A percentile compares a stretch with the other conserved stretches of the same genome.
phyloP scores from a whole-genome alignment of 2,113 vertebrate species.

The Motacilla alba region DNA sequence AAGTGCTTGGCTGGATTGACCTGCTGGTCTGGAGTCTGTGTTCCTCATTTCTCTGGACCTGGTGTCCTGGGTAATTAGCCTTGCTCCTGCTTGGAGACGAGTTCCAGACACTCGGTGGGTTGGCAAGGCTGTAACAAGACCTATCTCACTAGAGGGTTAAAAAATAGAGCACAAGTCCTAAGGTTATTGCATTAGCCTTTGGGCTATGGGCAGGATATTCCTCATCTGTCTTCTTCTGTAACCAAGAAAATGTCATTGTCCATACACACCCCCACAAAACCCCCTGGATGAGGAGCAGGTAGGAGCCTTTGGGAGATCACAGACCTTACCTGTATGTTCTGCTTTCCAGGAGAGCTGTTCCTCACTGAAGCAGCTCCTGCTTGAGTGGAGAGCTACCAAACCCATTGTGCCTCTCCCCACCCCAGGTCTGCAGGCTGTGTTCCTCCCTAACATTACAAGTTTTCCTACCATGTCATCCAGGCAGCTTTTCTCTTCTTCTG shows the following conservation, averaged over 20 bases:
- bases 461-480: not conserved
- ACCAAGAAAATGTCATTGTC: not conserved
- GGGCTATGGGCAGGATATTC: not conserved
- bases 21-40: not conserved
- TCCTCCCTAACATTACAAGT: not conserved
- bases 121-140: not conserved
- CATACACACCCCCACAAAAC: not conserved
- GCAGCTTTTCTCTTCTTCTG: not conserved
- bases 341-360: not conserved
- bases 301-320: not conserved
- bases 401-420: not conserved
- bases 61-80: not conserved
- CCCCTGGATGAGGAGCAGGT: not conserved
- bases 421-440: not conserved
- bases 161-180: not conserved
- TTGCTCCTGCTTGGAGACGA: not conserved
- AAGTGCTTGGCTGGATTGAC: not conserved
- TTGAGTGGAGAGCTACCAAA: not conserved
- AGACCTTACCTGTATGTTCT: not conserved
- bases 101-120: not conserved
- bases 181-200: not conserved
- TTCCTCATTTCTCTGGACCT: not conserved
- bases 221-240: not conserved
- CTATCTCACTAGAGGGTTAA: not conserved
- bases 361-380: not conserved